These are phyloP conservation scores for Siniperca knerii DNA, from an alignment of 2,113 vertebrate species.

Conservation along the genomic window DNA sequence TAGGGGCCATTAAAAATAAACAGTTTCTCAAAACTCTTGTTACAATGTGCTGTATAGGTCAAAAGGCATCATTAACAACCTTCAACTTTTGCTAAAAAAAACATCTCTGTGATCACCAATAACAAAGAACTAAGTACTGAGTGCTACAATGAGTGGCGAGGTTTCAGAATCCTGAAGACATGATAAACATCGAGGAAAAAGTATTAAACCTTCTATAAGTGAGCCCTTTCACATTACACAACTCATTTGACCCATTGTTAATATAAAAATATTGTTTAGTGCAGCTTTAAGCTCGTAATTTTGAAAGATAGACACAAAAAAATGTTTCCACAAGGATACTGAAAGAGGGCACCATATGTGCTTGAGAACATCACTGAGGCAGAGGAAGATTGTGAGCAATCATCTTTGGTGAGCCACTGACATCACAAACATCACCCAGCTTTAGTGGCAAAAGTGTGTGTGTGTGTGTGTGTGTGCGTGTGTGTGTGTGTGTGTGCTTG, in stretches of 20 bases:
- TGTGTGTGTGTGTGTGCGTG: constrained; percentile 42
- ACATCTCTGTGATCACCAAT: neutral
- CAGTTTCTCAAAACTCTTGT: neutral
- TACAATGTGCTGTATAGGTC: too few relatives aligned
- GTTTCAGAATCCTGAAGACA: too few relatives aligned
- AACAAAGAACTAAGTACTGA: neutral
- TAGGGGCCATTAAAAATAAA: neutral
- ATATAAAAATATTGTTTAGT: neutral
- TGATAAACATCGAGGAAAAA: too few relatives aligned
- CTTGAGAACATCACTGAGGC: constrained; percentile 4
- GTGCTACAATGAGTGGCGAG: too few relatives aligned
- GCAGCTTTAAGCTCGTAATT: neutral
- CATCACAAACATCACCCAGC: constrained; percentile 22
- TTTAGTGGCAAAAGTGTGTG: neutral
- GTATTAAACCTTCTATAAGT: too few relatives aligned
- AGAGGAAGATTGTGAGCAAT: constrained; percentile 12
- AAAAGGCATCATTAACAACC: too few relatives aligned
- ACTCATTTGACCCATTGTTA: neutral
- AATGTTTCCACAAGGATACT: too few relatives aligned
- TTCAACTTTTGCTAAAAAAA: neutral
- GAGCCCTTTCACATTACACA: too few relatives aligned
- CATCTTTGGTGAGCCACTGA: neutral
- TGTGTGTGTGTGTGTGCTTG: constrained; percentile 12
- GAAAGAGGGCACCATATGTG: neutral
- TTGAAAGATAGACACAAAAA: neutral